These are phyloP conservation scores for Stramonita haemastoma DNA, from an alignment of 2,888 invertebrate species.

Conservation along the genomic window DNA sequence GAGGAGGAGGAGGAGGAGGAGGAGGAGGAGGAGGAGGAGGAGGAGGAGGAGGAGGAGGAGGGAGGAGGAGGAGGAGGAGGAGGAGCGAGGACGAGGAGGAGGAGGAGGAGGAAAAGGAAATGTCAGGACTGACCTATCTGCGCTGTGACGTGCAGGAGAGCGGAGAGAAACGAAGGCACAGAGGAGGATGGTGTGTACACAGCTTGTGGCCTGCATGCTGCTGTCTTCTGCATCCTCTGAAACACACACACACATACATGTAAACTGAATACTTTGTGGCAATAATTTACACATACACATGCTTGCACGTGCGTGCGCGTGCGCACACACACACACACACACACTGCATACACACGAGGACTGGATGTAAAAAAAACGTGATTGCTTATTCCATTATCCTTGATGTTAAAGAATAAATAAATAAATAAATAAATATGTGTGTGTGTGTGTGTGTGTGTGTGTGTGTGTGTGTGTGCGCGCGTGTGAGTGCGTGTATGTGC, in stretches of 20 bases:
- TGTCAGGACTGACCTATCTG: conserved; percentile 12
- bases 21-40: no score
- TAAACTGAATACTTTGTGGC: not conserved
- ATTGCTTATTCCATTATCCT: no score
- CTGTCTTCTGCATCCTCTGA: conserved; percentile 14
- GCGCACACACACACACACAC: not conserved
- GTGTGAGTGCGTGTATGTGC: conserved; percentile 20
- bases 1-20: no score
- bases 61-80: no score
- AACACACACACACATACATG: not conserved
- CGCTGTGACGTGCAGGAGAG: not conserved
- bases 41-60: not conserved
- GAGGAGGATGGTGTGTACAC: not conserved
- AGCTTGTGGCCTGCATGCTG: not conserved
- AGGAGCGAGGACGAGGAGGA: no score
- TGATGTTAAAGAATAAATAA: no score
- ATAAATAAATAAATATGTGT: no score
- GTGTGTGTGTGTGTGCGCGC: conserved; percentile 27
- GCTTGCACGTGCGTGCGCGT: no score
- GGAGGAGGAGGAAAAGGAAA: not conserved
- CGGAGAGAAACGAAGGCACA: conserved; percentile 22
- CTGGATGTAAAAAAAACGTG: no score
- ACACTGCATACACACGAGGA: not conserved
- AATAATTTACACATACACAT: not conserved
- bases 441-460: conserved; percentile 22